Conservation (phyloP, 2,888 invertebrate species). For the Xestia sexstrigata region DNA sequence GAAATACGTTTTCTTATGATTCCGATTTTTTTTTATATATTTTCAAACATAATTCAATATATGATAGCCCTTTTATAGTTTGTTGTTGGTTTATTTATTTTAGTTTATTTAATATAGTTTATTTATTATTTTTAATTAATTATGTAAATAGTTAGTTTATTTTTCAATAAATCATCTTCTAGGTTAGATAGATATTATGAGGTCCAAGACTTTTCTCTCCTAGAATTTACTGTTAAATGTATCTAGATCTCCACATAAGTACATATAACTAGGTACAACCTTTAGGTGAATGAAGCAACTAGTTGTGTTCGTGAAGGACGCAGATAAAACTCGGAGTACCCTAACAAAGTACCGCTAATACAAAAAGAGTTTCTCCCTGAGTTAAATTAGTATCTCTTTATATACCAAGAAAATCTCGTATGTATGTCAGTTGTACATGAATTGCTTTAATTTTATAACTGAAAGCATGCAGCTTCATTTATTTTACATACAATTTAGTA, state of each 20-base stretch:
- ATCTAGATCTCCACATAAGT: neutral
- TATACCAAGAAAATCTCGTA: slow-evolving; percentile 13
- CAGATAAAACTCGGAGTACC: slow-evolving; percentile 40
- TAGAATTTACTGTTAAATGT: slow-evolving; percentile 1
- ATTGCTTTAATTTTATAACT: slow-evolving; percentile 8
- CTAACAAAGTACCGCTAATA: slow-evolving; percentile 30
- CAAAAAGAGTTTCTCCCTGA: slow-evolving; percentile 37
- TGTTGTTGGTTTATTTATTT: no score
- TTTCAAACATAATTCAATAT: neutral
- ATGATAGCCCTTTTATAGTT: no score
- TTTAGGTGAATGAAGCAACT: slow-evolving; percentile 40
- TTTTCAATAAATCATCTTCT: neutral
- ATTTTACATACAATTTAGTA: neutral
- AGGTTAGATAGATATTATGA: neutral
- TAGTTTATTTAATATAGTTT: no score
- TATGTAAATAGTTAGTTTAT: no score
- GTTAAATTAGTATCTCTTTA: slow-evolving; percentile 28
- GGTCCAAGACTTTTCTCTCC: no score
- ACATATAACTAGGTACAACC: slow-evolving; percentile 2
- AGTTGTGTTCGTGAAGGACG: slow-evolving; percentile 42
- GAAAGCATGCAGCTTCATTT: slow-evolving; percentile 13
- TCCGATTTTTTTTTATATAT: neutral
- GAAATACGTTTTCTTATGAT: neutral
- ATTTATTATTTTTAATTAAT: no score
- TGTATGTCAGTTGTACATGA: slow-evolving; percentile 4